Conservation (phyloP, 2,113 vertebrate species). For the Sorex fumeus region DNA sequence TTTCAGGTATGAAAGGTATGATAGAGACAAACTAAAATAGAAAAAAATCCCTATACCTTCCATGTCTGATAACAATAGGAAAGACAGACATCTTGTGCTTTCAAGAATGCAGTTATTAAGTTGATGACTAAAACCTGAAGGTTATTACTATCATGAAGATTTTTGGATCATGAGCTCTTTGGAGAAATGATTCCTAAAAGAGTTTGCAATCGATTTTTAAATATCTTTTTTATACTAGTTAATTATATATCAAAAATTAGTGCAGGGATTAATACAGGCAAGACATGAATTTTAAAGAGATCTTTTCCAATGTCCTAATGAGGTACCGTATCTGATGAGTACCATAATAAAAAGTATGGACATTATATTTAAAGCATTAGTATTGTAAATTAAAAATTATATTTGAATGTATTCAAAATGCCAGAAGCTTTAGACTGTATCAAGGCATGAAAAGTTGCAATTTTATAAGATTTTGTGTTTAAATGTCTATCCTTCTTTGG, state of each 20-base stretch:
- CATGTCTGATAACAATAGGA: constrained; percentile 21
- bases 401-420: constrained; percentile 60
- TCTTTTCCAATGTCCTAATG: constrained; percentile 67
- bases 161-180: constrained; percentile 71
- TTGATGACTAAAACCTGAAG: constrained; percentile 67
- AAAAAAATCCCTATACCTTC: not conserved
- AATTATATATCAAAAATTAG: constrained; percentile 70
- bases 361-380: constrained; percentile 32
- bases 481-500: not conserved
- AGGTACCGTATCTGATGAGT: constrained; percentile 63
- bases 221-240: constrained; percentile 60
- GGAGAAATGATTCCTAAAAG: constrained; percentile 70
- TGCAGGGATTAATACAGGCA: constrained; percentile 66
- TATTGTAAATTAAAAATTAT: constrained; percentile 61
- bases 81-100: constrained; percentile 22
- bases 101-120: constrained; percentile 56
- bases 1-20: not conserved
- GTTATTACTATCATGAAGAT: constrained; percentile 65
- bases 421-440: constrained; percentile 21
- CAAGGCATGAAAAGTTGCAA: not conserved
- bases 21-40: constrained; percentile 12
- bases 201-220: constrained; percentile 78
- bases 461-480: constrained; percentile 44
- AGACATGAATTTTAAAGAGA: constrained; percentile 74
- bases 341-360: constrained; percentile 60